These are phyloP conservation scores for Harlomillsia oculata DNA, from an alignment of 1,140 invertebrate species.

Conservation along the genomic window DNA sequence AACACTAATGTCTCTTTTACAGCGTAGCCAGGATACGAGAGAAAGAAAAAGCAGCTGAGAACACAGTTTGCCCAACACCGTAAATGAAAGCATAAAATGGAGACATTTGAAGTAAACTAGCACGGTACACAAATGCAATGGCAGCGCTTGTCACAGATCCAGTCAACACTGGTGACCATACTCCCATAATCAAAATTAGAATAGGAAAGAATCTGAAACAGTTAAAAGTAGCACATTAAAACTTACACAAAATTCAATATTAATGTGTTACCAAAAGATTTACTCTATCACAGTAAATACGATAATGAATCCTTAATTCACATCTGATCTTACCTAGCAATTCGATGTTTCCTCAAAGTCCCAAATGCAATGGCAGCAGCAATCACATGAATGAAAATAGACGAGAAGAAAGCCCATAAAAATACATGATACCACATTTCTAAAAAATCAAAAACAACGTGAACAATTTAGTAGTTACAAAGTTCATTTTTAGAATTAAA, in stretches of 20 bases:
- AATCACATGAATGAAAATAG: conserved; percentile 79
- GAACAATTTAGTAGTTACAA: conserved; percentile 1
- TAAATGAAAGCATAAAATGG: conserved; percentile 82
- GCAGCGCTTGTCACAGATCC: conserved; percentile 82
- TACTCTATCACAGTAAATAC: no score
- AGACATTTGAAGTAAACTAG: conserved; percentile 75
- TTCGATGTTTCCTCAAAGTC: conserved; percentile 80
- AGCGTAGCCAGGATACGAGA: conserved; percentile 85
- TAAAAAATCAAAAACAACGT: conserved; percentile 39
- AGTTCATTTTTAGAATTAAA: neutral
- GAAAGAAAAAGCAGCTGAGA: conserved; percentile 78
- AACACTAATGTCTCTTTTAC: no score
- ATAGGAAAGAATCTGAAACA: conserved; percentile 65
- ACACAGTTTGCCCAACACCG: conserved; percentile 84
- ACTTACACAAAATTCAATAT: neutral
- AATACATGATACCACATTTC: conserved; percentile 96
- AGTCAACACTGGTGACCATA: conserved; percentile 71
- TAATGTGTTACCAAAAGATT: neutral
- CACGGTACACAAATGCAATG: conserved; percentile 85
- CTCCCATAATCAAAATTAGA: conserved; percentile 75
- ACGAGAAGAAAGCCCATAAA: conserved; percentile 86
- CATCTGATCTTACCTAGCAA: conserved; percentile 57
- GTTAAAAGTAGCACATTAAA: neutral
- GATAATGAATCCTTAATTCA: no score
- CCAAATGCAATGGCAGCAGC: conserved; percentile 82